A percentile compares a stretch with the other conserved stretches of the same genome.
Conservation (phyloP, 2,113 vertebrate genomes). For the Oreocharis arfaki region DNA sequence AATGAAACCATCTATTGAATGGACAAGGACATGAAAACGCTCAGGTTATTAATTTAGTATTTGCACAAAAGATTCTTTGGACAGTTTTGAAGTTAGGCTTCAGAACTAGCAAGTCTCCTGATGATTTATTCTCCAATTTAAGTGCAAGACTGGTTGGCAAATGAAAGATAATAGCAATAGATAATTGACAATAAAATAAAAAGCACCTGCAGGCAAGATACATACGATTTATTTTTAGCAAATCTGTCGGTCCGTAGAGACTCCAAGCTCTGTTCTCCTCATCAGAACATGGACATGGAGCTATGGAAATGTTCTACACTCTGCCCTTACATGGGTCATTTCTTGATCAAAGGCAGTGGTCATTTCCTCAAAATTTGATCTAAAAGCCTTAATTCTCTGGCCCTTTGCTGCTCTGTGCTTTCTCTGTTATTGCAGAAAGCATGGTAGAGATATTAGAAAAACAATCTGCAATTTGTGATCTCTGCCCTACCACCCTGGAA, state of each 20-base stretch:
- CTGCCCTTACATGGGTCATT: not conserved
- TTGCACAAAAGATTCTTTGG: not conserved
- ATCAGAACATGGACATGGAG: not conserved
- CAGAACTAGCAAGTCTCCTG: not conserved
- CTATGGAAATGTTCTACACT: not conserved
- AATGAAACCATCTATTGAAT: not conserved
- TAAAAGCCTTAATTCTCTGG: not conserved
- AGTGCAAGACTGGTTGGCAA: not conserved
- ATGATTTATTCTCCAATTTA: slow-evolving; percentile 1
- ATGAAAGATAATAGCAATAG: not conserved
- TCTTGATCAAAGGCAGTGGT: not conserved
- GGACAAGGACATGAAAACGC: not conserved
- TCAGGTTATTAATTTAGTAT: not conserved
- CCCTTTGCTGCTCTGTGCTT: not conserved
- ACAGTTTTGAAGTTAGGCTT: not conserved
- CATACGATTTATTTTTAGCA: not conserved
- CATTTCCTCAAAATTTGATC: not conserved
- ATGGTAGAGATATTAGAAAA: not conserved
- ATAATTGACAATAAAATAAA: not conserved
- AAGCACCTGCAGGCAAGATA: not conserved
- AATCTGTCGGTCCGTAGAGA: not conserved
- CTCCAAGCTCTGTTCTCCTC: not conserved
- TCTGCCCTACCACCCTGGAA: not conserved
- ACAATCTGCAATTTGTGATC: not conserved
- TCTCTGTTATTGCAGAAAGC: not conserved